Base-by-base conservation (phyloP, 2,797 vertebrate species). In the Percopsis omiscomaycus region DNA sequence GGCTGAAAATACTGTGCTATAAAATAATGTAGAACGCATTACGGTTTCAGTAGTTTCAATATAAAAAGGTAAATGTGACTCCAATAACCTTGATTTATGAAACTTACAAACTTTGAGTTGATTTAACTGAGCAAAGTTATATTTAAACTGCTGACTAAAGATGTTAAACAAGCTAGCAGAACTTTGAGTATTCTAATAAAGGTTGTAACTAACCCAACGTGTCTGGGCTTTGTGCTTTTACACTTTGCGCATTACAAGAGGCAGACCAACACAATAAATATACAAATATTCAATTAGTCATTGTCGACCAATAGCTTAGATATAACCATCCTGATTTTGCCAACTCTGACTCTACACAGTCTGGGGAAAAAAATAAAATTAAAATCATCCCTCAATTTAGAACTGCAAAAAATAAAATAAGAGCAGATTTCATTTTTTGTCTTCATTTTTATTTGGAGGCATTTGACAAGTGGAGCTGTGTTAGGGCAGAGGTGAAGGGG, bases 391-490 rank as follows among this genome's bases (percentile, higher is more conserved):
- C 14, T 45, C 32, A 1, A 37, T 37, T 37, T 5, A 37, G 27
- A 49, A 65, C 77, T 66, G 82, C 74, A 55, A 80, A 44, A 59
- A 32, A 22, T 77, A 68, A 0, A 84, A 84, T n/a, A n/a, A 85
- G 88, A 90, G 88, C 83, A 82, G 89, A 91, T 91, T 92, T 91
- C 15, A 55, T 77, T 71, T 54, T 75, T 84, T 73, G 76, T 74
- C 66, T 63, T 89, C 93, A 94, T 92, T 93, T 95, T 97, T 88
- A 96, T 94, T 95, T 92, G 94, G 96, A 95, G 95, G 95, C 95
- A 96, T 95, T 90, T 97, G 95, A 95, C 93, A 96, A 95, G 93
- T 94, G 93, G 94, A 96, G 94, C 93, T 94, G 94, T 95, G 92
- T 93, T 92, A 91, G 91, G 89, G 92, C 92, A 89, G 61, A 63